phyloP scores from a whole-genome alignment of 35 echinoderm and acorn worm species.

The Hemicentrotus pulcherrimus region DNA sequence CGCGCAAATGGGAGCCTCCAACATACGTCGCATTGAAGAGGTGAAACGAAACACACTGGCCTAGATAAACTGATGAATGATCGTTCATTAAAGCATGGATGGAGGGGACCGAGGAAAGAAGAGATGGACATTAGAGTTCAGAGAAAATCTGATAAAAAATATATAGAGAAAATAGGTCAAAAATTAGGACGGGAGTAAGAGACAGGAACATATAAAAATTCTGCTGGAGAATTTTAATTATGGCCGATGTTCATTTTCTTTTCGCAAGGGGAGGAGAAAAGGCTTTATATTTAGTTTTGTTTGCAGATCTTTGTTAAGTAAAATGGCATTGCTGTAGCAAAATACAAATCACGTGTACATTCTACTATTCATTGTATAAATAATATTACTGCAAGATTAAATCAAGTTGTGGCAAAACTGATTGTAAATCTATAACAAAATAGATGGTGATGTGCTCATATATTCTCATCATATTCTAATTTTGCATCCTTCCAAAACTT shows the following conservation, averaged over 20 bases:
- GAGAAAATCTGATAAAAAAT: neutral
- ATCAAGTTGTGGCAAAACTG: too few relatives aligned
- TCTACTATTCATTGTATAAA: neutral
- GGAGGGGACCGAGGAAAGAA: neutral
- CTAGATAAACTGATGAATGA: constrained; percentile 3
- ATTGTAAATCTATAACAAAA: too few relatives aligned
- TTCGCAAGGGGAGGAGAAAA: neutral
- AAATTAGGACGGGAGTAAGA: neutral
- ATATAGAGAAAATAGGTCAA: neutral
- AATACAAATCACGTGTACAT: neutral
- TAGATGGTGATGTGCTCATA: too few relatives aligned
- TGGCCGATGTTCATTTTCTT: neutral
- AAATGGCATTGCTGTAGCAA: neutral
- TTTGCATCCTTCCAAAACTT: too few relatives aligned
- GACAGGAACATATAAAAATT: neutral
- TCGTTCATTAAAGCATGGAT: constrained; percentile 13
- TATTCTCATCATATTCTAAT: too few relatives aligned
- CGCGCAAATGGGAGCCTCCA: neutral
- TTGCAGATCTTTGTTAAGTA: neutral
- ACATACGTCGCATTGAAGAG: neutral
- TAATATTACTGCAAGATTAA: neutral
- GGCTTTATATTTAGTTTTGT: neutral
- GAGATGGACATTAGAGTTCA: neutral
- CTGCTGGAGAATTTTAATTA: neutral
- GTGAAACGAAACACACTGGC: constrained; percentile 15